A percentile compares a stretch with the other conserved stretches of the same genome.
phyloP scores from a whole-genome alignment of 2,888 invertebrate genomes.

The Epirrhoe alternata region DNA sequence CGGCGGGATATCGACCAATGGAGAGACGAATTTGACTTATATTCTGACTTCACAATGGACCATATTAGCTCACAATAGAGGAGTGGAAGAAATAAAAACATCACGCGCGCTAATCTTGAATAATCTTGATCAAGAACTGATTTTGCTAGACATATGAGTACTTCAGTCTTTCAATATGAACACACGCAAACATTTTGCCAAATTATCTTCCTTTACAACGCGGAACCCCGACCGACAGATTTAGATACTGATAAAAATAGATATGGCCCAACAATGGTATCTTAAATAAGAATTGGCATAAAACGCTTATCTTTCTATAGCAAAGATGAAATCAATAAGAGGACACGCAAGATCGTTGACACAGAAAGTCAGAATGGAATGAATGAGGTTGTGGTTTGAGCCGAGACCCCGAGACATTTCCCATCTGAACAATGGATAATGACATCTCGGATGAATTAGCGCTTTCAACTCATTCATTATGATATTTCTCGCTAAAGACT shows the following conservation, averaged over 20 bases:
- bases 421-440: constrained; percentile 69
- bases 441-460: constrained; percentile 62
- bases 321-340: constrained; percentile 58
- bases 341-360: constrained; percentile 58
- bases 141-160: neutral
- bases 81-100: no score
- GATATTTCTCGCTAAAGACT: constrained; percentile 31
- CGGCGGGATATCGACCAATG: no score
- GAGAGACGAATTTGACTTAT: no score
- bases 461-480: constrained; percentile 62
- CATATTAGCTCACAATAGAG: no score
- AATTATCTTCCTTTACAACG: neutral
- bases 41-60: no score
- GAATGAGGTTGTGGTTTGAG: constrained; percentile 60
- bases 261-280: constrained; percentile 2
- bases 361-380: constrained; percentile 61
- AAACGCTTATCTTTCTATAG: constrained; percentile 27
- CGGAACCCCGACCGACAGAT: neutral
- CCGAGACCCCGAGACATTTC: constrained; percentile 63
- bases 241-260: neutral
- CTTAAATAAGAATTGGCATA: constrained; percentile 34
- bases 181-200: neutral
- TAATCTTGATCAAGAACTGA: no score
- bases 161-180: neutral
- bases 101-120: no score